Conservation (phyloP, 2,888 invertebrate species). For the Clusia tigrina region DNA sequence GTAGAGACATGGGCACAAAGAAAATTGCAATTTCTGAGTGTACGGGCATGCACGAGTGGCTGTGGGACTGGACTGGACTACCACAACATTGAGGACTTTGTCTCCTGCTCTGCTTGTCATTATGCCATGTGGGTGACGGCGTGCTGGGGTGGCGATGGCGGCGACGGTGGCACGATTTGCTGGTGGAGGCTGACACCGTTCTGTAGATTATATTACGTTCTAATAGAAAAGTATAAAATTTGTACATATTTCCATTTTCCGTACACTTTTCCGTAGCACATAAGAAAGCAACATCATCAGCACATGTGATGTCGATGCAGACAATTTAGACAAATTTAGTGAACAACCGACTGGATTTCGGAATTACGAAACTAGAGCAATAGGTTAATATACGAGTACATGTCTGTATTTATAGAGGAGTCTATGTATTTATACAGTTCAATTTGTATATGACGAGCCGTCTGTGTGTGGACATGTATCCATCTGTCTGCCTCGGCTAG, state of each 20-base stretch:
- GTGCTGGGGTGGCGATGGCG: no score
- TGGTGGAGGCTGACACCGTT: neutral
- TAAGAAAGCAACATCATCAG: neutral
- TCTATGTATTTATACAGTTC: no score
- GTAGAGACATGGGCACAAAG: neutral
- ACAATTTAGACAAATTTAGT: neutral
- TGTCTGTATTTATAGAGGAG: slow-evolving; percentile 4
- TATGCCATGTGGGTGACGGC: neutral
- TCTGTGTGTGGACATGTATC: no score
- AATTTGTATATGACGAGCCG: no score
- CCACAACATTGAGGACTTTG: slow-evolving; percentile 1
- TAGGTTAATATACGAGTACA: slow-evolving; percentile 25
- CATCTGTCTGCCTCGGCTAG: neutral
- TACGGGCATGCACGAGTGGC: neutral
- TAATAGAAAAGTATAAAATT: slow-evolving; percentile 4
- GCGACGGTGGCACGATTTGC: no score
- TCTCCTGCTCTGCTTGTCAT: neutral
- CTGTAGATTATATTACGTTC: neutral
- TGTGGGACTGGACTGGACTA: neutral
- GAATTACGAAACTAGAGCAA: slow-evolving; percentile 33
- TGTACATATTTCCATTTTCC: no score
- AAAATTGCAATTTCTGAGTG: neutral
- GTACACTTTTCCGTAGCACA: neutral
- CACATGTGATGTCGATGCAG: neutral
- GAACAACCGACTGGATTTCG: slow-evolving; percentile 16